A percentile compares a stretch with the other conserved stretches of the same genome.
Conservation (phyloP, 1,140 invertebrate species). For the Pentalonia nigronervosa region DNA sequence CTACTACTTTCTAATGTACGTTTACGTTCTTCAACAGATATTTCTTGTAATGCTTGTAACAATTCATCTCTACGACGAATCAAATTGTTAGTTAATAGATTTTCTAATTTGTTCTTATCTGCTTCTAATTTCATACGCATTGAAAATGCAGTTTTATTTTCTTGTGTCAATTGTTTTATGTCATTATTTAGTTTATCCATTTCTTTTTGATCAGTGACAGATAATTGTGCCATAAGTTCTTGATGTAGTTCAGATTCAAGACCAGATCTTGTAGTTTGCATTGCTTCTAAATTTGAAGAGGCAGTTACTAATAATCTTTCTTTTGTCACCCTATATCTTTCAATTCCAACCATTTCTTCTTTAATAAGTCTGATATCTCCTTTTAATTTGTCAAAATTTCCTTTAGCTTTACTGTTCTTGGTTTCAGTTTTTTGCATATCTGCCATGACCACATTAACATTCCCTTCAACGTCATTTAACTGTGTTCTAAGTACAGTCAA, state of each 20-base stretch:
- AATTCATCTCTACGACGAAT: conserved; percentile 88
- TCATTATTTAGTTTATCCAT: conserved; percentile 95
- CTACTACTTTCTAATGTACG: conserved; percentile 85
- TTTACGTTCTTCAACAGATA: conserved; percentile 92
- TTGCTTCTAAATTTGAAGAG: conserved; percentile 91
- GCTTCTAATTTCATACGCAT: conserved; percentile 95
- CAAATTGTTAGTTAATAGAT: conserved; percentile 95
- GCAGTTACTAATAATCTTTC: conserved; percentile 90
- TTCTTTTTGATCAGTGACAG: conserved; percentile 73
- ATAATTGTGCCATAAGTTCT: conserved; percentile 83
- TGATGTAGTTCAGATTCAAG: conserved; percentile 91
- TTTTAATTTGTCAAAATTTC: conserved; percentile 96
- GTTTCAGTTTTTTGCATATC: conserved; percentile 98
- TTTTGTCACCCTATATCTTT: conserved; percentile 88
- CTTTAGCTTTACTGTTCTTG: conserved; percentile 95
- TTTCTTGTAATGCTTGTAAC: conserved; percentile 86
- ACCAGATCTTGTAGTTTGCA: conserved; percentile 94
- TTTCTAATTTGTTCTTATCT: conserved; percentile 97
- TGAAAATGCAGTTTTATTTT: conserved; percentile 95
- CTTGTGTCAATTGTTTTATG: conserved; percentile 89
- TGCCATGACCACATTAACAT: conserved; percentile 91
- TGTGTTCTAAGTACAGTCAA: conserved; percentile 81
- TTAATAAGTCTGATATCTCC: conserved; percentile 96
- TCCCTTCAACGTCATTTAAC: conserved; percentile 83
- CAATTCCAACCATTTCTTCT: conserved; percentile 90